Base-by-base conservation (phyloP, 37 sponge, comb jelly and placozoan genomes). In the Aplysina aerophoba region DNA sequence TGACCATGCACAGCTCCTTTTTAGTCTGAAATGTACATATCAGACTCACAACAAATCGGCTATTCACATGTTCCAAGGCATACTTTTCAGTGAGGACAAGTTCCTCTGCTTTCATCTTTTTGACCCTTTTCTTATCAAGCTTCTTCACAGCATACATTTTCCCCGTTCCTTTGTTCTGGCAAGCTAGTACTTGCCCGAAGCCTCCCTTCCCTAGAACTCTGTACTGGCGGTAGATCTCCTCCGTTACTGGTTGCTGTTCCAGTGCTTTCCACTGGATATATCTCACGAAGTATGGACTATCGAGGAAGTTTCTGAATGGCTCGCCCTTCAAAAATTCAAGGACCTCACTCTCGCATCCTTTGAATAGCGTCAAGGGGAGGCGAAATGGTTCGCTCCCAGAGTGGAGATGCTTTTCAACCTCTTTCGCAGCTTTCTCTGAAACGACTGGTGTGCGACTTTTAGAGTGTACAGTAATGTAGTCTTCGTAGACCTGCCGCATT, bases 101-200 rank as follows among this genome's bases (percentile, higher is more conserved):
- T 36, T 96, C 87, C 40, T 99, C 98, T 77, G 96, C 98, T 79
- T 93, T 91, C 69, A 91, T 90, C 85, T 95, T 94, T 74, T 99
- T 99, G 14, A 99, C 97, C 54, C 99, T 74, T 59, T 99, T 99
- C 88, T 99, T 99, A 72, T 99, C 96, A 56, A 99, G 89, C 73
- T 97, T 99, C 93, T 99, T 99, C 80, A 97, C 93, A 21, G 99
- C 99, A 72, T 99, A 99, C 99, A 99, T 96, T 80, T 94, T 44
- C 50, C 50, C 50, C 19, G 94, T 79, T 31, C 79, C 68, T 44
- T 93, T 93, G 79, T 83, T 85, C 88, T 93, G 94, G 64, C 94
- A 93, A 27, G 94, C 94, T 41, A 87, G 75, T 50, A 93, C 97
- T 81, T 93, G 90, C n/a, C 99, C 99, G 77, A 99, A 99, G 6